Percentiles rank a stretch among this genome's conserved stretches.
phyloP scores from a whole-genome alignment of 1,140 invertebrate species.

The Ladona fulva region DNA sequence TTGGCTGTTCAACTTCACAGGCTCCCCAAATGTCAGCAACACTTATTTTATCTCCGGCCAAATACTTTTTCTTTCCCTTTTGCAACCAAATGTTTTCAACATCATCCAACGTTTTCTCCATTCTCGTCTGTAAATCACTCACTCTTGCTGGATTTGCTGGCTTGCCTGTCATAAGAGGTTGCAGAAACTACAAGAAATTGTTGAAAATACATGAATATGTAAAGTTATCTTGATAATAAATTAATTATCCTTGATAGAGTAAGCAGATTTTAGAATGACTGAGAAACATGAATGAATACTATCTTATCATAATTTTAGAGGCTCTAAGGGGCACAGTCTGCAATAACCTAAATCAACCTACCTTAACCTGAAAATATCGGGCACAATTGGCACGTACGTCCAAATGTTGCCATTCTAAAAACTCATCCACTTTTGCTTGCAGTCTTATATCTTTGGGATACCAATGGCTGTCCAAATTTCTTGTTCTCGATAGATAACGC shows the following conservation, averaged over 20 bases:
- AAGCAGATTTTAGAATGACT: not conserved
- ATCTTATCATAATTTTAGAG: not conserved
- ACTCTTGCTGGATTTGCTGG: slow-evolving; percentile 38
- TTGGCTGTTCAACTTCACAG: slow-evolving; percentile 76
- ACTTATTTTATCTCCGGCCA: slow-evolving; percentile 55
- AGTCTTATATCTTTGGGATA: slow-evolving; percentile 59
- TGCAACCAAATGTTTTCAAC: slow-evolving; percentile 56
- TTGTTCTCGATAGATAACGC: slow-evolving; percentile 47
- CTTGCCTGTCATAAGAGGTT: slow-evolving; percentile 42
- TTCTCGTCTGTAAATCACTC: slow-evolving; percentile 37
- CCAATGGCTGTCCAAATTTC: slow-evolving; percentile 50
- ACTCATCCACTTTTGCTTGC: slow-evolving; percentile 73
- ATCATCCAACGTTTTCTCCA: slow-evolving; percentile 46
- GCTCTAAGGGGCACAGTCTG: not conserved
- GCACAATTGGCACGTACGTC: slow-evolving; percentile 57
- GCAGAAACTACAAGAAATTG: slow-evolving; percentile 40
- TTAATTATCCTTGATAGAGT: no score
- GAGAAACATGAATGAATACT: not conserved
- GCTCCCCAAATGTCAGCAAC: slow-evolving; percentile 71
- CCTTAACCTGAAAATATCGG: slow-evolving; percentile 55
- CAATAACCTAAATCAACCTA: not conserved
- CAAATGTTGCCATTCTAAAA: slow-evolving; percentile 78
- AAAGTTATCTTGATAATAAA: no score
- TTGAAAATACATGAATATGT: no score
- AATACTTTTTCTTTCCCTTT: slow-evolving; percentile 41